Percentiles rank a stretch among this genome's conserved stretches.
These are phyloP conservation scores for Mactra quadrangularis DNA, from an alignment of 1,140 invertebrate species.

Conservation along the genomic window DNA sequence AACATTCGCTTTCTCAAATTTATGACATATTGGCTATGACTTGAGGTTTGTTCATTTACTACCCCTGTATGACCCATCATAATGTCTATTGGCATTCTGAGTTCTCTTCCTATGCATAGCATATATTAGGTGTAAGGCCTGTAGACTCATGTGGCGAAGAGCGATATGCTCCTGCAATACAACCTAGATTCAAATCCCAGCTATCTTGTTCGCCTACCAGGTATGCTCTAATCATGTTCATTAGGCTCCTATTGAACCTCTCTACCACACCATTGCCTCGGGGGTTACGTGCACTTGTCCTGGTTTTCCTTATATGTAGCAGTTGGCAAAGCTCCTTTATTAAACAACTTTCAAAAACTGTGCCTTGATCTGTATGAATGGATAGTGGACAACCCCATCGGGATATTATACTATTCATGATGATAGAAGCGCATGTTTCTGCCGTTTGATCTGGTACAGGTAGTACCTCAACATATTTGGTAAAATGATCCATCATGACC, in stretches of 20 bases:
- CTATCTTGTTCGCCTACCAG: constrained; percentile 23
- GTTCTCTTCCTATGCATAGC: constrained; percentile 23
- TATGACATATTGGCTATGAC: constrained; percentile 4
- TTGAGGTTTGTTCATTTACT: not conserved
- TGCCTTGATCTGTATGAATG: constrained; percentile 27
- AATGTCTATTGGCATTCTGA: constrained; percentile 22
- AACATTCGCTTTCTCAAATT: constrained; percentile 4
- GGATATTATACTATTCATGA: constrained; percentile 4
- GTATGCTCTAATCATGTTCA: constrained; percentile 26
- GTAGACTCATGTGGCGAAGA: constrained; percentile 37
- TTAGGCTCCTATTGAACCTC: constrained; percentile 12
- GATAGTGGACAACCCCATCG: constrained; percentile 18
- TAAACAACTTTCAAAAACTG: constrained; percentile 23
- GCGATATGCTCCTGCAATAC: constrained; percentile 37
- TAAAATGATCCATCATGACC: constrained; percentile 68
- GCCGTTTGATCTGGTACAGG: constrained; percentile 51
- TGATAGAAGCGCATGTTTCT: not conserved
- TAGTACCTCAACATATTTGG: constrained; percentile 36
- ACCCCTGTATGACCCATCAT: not conserved
- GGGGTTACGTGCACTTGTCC: constrained; percentile 17
- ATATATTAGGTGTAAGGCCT: constrained; percentile 5
- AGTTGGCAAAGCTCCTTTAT: constrained; percentile 31
- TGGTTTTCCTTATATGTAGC: constrained; percentile 21
- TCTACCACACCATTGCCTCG: constrained; percentile 28
- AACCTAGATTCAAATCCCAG: constrained; percentile 39